These are phyloP conservation scores for Sorex maritimensis DNA, from an alignment of 2,797 vertebrate genomes.

Conservation along the genomic window DNA sequence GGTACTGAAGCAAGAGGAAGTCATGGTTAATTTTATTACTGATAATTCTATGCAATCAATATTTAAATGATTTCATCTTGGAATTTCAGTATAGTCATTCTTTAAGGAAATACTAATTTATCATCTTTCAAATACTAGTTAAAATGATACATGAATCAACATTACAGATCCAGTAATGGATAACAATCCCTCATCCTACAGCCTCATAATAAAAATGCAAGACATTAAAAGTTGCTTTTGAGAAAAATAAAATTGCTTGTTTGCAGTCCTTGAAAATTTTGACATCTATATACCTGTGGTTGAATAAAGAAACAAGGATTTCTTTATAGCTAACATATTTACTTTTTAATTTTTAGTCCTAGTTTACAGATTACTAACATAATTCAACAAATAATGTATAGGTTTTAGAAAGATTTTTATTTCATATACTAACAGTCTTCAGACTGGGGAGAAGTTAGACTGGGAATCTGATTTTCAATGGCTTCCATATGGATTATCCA, in stretches of 20 bases:
- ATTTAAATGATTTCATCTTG: slow-evolving; percentile 32
- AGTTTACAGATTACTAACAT: not conserved
- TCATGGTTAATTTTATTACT: not conserved
- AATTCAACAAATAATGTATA: not conserved
- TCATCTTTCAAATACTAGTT: slow-evolving; percentile 19
- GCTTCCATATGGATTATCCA: slow-evolving; percentile 18
- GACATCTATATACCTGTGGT: not conserved
- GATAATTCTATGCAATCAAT: not conserved
- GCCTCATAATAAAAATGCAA: not conserved
- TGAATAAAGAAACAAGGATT: not conserved
- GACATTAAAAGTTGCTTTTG: slow-evolving; percentile 38
- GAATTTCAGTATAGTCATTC: slow-evolving; percentile 5
- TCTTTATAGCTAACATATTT: not conserved
- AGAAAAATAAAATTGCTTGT: not conserved
- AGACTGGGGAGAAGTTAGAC: slow-evolving; percentile 19
- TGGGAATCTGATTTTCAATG: slow-evolving; percentile 28
- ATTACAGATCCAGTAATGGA: not conserved
- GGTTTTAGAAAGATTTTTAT: not conserved
- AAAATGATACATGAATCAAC: not conserved
- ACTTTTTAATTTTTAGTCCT: slow-evolving; percentile 57
- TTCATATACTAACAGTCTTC: slow-evolving; percentile 29
- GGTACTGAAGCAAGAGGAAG: not conserved
- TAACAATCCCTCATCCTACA: not conserved
- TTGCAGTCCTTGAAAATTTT: slow-evolving; percentile 18
- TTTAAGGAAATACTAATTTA: slow-evolving; percentile 10